Conservation (phyloP, 2,113 vertebrate genomes). For the Myiopsitta monachus region DNA sequence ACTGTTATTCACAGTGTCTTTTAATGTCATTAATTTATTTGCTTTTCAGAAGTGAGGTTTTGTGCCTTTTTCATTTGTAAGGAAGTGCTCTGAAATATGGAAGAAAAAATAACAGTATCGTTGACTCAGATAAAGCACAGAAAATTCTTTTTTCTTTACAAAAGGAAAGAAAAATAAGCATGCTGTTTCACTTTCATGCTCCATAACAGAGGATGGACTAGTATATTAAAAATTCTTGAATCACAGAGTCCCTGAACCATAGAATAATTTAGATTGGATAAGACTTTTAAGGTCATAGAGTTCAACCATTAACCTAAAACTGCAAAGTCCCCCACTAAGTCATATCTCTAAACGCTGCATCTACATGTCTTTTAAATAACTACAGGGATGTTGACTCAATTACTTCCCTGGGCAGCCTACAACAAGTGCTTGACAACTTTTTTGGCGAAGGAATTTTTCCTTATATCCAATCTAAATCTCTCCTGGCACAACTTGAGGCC, state of each 20-base stretch:
- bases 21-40: background rate
- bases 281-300: background rate
- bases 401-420: background rate
- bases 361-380: background rate
- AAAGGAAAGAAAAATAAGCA: background rate
- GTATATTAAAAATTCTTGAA: background rate
- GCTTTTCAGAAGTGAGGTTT: background rate
- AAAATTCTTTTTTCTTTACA: background rate
- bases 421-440: background rate
- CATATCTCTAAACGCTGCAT: accelerated
- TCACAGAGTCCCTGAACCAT: background rate
- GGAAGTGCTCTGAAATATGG: background rate
- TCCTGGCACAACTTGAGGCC: background rate
- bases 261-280: background rate
- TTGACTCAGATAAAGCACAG: accelerated
- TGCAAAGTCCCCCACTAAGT: background rate
- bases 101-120: background rate
- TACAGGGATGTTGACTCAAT: background rate
- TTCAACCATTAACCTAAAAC: background rate
- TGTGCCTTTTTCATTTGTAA: background rate
- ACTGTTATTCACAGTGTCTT: background rate
- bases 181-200: background rate
- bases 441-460: background rate
- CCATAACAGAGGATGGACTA: background rate
- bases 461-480: background rate